A percentile compares a stretch with the other conserved stretches of the same genome.
Conservation (phyloP, 2,797 vertebrate species). For the Cuculus canorus region DNA sequence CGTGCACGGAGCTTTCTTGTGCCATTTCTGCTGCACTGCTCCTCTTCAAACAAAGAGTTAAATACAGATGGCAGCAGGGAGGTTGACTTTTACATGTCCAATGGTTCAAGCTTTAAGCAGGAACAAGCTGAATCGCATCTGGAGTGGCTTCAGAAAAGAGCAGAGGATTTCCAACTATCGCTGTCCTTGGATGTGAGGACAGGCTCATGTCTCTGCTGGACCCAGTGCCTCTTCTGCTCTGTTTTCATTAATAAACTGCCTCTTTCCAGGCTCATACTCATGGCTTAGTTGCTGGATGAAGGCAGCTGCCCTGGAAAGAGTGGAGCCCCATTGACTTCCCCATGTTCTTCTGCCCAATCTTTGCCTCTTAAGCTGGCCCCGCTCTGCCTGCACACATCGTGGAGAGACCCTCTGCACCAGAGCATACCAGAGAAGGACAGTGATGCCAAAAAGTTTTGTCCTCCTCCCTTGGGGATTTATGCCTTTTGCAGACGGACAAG, state of each 20-base stretch:
- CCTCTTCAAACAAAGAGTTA: not conserved
- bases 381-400: accelerated
- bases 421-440: not conserved
- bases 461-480: not conserved
- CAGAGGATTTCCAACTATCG: not conserved
- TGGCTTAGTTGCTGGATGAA: not conserved
- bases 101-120: not conserved
- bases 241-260: not conserved
- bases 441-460: not conserved
- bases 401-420: not conserved
- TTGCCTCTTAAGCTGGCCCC: not conserved
- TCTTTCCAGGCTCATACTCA: not conserved
- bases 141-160: not conserved
- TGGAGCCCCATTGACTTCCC: accelerated
- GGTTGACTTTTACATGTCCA: not conserved
- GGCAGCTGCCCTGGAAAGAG: not conserved
- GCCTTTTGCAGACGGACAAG: not conserved
- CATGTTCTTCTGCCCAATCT: accelerated
- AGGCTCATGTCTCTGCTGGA: not conserved
- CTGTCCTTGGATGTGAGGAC: not conserved
- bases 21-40: not conserved
- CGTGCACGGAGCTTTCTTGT: not conserved
- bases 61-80: not conserved
- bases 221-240: not conserved
- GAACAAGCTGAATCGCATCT: not conserved